Evolutionary conservation across 2,888 invertebrate species (phyloP).

Genomic region (Acholoe squamosa): DNA sequence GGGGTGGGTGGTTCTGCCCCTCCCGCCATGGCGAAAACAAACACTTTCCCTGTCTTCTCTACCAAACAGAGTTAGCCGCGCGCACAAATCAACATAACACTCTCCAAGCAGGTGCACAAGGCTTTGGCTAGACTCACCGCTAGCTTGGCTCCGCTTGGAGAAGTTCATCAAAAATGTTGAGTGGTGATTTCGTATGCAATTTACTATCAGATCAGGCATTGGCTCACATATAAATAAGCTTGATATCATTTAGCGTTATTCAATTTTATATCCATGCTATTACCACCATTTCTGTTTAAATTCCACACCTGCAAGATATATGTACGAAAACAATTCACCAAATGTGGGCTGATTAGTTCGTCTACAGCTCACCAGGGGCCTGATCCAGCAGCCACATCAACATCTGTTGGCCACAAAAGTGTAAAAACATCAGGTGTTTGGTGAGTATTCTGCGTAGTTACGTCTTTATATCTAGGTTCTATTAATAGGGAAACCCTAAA

Average conservation of each 20-base stretch:
- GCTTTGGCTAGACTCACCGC: too few relatives aligned
- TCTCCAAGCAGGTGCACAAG: too few relatives aligned
- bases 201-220: background rate
- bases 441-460: too few relatives aligned
- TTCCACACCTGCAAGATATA: background rate
- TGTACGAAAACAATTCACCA: background rate
- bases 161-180: too few relatives aligned
- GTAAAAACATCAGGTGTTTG: background rate
- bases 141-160: too few relatives aligned
- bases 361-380: background rate
- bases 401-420: background rate
- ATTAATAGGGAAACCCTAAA: too few relatives aligned
- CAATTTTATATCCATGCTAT: too few relatives aligned
- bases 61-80: constrained; percentile 9
- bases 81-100: constrained; percentile 32
- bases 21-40: constrained; percentile 61
- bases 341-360: background rate
- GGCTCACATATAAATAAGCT: background rate
- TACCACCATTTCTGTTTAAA: too few relatives aligned
- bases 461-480: too few relatives aligned
- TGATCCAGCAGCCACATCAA: constrained; percentile 2
- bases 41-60: background rate
- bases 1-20: constrained; percentile 19
- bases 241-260: too few relatives aligned
- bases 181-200: background rate